Evolutionary conservation across 2,888 invertebrate genomes (phyloP).

Genomic region (Phanerotoma sp.): DNA sequence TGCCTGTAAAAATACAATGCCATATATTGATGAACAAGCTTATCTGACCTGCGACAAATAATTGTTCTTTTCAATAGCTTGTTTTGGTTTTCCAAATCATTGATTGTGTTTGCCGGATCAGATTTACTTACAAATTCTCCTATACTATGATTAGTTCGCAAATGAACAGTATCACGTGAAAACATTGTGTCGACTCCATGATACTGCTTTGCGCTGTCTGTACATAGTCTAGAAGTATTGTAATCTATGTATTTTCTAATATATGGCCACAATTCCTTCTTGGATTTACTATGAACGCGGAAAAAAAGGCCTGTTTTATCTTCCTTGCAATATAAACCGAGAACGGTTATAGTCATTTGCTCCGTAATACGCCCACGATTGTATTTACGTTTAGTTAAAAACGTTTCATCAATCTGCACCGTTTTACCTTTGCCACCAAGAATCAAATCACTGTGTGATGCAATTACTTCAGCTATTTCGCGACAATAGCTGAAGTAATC

Average conservation of each 20-base stretch:
- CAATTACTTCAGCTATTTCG: slow-evolving; percentile 25
- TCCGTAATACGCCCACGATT: slow-evolving; percentile 22
- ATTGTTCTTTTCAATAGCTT: slow-evolving; percentile 23
- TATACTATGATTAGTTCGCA: slow-evolving; percentile 26
- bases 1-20: slow-evolving; percentile 20
- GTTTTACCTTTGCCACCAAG: slow-evolving; percentile 27
- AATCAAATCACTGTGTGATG: slow-evolving; percentile 14
- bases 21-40: slow-evolving; percentile 29
- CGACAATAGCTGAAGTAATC: slow-evolving; percentile 29
- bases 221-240: slow-evolving; percentile 24
- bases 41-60: slow-evolving; percentile 13
- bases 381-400: slow-evolving; percentile 28
- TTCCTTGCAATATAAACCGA: slow-evolving; percentile 30
- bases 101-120: slow-evolving; percentile 25
- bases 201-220: slow-evolving; percentile 29
- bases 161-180: slow-evolving; percentile 20
- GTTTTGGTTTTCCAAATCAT: slow-evolving; percentile 31
- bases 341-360: slow-evolving; percentile 28
- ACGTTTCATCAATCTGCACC: slow-evolving; percentile 30
- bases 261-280: slow-evolving; percentile 29
- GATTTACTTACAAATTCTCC: slow-evolving; percentile 24
- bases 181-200: slow-evolving; percentile 18
- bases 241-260: slow-evolving; percentile 25
- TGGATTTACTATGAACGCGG: slow-evolving; percentile 7
- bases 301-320: slow-evolving; percentile 29